A percentile compares a stretch with the other conserved stretches of the same genome.
Conservation (phyloP, 2,113 vertebrate genomes). For the Vidua macroura region DNA sequence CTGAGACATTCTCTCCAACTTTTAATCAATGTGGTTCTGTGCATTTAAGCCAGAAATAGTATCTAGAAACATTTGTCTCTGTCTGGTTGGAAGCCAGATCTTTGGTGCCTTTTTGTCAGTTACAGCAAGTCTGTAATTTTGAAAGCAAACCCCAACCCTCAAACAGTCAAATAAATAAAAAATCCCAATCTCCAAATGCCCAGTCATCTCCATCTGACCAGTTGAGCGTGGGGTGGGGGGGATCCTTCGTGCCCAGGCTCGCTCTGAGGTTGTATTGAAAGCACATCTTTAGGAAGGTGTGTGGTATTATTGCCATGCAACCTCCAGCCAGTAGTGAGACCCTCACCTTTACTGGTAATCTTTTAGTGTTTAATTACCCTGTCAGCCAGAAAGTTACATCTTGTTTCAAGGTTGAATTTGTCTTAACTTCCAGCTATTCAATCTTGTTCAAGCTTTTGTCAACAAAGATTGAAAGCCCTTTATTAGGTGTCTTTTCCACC, state of each 20-base stretch:
- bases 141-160: neutral
- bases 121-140: neutral
- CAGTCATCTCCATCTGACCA: neutral
- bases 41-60: neutral
- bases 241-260: neutral
- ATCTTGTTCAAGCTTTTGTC: conserved; percentile 40
- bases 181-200: neutral
- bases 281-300: neutral
- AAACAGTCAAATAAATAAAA: neutral
- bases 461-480: conserved; percentile 41
- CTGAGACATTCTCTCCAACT: neutral
- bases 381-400: conserved; percentile 29
- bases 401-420: conserved; percentile 33
- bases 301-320: neutral
- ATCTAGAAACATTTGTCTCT: neutral
- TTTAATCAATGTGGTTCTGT: neutral
- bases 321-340: neutral
- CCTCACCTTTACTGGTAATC: neutral
- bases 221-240: neutral
- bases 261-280: neutral
- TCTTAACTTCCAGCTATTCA: conserved; percentile 17
- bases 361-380: conserved; percentile 33
- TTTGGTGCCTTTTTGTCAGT: neutral
- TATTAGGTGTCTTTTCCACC: conserved; percentile 17
- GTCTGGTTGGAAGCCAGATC: neutral